Base-by-base conservation (phyloP, 2,797 vertebrate species). In the Arnoldichthys spilopterus region DNA sequence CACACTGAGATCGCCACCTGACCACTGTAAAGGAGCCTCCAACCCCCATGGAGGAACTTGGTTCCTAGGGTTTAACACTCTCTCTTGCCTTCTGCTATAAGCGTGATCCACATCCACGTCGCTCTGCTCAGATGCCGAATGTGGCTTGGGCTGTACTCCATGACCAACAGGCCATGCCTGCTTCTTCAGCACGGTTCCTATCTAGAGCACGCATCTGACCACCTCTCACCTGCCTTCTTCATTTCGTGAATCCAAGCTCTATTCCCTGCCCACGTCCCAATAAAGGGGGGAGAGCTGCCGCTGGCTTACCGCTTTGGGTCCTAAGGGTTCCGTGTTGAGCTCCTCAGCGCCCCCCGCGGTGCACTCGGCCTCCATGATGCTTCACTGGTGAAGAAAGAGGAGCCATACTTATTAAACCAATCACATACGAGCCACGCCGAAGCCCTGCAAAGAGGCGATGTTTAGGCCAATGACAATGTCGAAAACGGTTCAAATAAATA, bases 291-390 rank as follows among this genome's bases (percentile, higher is more conserved):
- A n/a, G 73, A 11, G 77, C 66, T 72, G 76, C 24, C 13, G 43
- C 28, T 53, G 47, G 94, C 97, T 98, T 93, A 98, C 97, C 91
- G 77, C 88, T 88, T 88, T 90, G 89, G 79, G 61, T 76, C 80
- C 87, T 78, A 90, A 87, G 64, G 82, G 92, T 70, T 89, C 90
- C 84, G 88, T 85, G 84, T 89, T 90, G 82, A 85, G 90, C 77
- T 91, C 90, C 1, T 93, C 93, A 82, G 86, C 89, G 90, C 88
- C 92, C 87, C 87, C 89, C 78, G 91, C 84, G 81, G 90, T 93
- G 86, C 92, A 87, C 80, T 93, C 94, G 84, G 90, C 88, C 85
- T 96, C 96, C 96, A 96, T 98, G 85, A 78, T 91, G 94, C 90
- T 59, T 90, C 85, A 88, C 84, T 90, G 79, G 85, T 79, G 89